Conservation (phyloP, 2,888 invertebrate genomes). For the Platynereis dumerilii region DNA sequence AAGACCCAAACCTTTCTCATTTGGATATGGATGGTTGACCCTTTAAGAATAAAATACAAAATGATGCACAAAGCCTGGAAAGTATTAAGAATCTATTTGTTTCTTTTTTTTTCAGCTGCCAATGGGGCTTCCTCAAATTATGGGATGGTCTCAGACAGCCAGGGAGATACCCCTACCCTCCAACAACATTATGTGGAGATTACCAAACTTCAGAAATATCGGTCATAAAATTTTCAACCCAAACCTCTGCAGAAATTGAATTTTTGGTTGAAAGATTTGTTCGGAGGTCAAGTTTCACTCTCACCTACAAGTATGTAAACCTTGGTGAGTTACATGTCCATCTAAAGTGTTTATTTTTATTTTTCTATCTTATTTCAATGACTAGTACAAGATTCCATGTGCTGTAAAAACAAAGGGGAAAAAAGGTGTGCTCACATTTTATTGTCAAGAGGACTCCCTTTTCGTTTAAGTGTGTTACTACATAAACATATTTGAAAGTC, state of each 20-base stretch:
- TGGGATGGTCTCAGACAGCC: slow-evolving; percentile 29
- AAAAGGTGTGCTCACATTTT: no score
- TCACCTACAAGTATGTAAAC: slow-evolving; percentile 20
- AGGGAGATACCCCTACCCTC: slow-evolving; percentile 27
- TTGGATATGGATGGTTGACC: no score
- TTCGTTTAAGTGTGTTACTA: no score
- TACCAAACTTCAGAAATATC: slow-evolving; percentile 23
- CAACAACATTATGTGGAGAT: slow-evolving; percentile 28
- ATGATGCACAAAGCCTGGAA: no score
- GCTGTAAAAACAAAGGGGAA: no score
- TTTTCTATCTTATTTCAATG: background rate
- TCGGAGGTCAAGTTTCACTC: slow-evolving; percentile 7
- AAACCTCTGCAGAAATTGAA: slow-evolving; percentile 17
- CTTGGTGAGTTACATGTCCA: slow-evolving; percentile 13
- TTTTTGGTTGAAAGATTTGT: slow-evolving; percentile 8
- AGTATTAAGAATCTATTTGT: no score
- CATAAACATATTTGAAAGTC: no score
- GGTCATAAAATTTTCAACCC: slow-evolving; percentile 16
- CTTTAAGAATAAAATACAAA: no score
- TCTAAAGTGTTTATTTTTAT: background rate
- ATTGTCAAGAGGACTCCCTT: no score
- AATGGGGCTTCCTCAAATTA: slow-evolving; percentile 26
- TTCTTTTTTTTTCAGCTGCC: slow-evolving; percentile 24
- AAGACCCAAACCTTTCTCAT: no score
- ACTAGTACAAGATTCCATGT: background rate